phyloP scores from a whole-genome alignment of 2,113 vertebrate species.

The Engystomops pustulosus region DNA sequence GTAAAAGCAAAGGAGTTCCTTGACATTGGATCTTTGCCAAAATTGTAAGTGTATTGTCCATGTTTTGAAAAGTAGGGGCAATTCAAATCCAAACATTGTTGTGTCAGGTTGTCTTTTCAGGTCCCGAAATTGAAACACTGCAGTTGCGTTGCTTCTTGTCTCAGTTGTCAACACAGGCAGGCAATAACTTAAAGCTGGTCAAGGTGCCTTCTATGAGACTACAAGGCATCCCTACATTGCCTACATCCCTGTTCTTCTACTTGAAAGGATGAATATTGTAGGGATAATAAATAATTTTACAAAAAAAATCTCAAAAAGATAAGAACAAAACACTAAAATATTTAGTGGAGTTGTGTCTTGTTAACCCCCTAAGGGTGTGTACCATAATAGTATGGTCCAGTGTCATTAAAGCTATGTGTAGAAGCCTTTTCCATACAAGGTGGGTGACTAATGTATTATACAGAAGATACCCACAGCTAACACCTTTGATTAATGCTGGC shows the following conservation, averaged over 20 bases:
- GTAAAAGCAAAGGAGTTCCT: not conserved
- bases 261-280: not conserved
- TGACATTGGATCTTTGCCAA: not conserved
- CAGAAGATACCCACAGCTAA: no score
- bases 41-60: not conserved
- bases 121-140: not conserved
- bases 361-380: no score
- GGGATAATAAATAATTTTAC: no score
- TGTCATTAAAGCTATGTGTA: no score
- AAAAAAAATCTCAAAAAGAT: no score
- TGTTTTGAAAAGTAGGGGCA: slow-evolving; percentile 16
- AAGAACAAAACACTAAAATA: no score
- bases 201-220: not conserved
- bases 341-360: no score
- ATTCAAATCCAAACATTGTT: not conserved
- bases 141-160: not conserved
- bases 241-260: not conserved
- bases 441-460: no score
- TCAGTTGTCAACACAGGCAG: not conserved
- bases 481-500: no score
- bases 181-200: not conserved
- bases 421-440: no score
- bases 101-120: not conserved
- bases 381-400: no score
- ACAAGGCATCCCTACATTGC: not conserved